phyloP scores from a whole-genome alignment of 2,113 vertebrate species.

The Isichthys henryi region DNA sequence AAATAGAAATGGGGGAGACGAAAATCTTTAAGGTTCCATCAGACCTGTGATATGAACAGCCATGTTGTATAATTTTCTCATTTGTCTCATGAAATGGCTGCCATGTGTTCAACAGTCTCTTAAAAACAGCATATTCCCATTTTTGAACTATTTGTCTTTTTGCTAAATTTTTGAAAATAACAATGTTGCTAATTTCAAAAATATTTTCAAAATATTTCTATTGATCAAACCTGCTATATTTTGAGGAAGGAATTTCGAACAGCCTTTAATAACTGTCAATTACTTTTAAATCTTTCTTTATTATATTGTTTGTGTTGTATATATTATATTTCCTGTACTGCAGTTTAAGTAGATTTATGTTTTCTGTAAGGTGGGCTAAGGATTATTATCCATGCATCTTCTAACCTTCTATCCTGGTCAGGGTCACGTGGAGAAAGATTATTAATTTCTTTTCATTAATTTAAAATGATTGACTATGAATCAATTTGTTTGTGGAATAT shows the following conservation, averaged over 20 bases:
- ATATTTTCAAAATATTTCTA: not conserved
- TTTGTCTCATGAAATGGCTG: constrained; percentile 8
- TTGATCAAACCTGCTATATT: not conserved
- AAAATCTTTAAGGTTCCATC: not conserved
- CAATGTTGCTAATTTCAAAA: not conserved
- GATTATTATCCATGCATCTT: not conserved
- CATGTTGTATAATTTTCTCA: constrained; percentile 7
- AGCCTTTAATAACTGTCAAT: not conserved
- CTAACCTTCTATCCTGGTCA: not conserved
- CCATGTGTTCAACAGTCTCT: not conserved
- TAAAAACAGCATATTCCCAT: not conserved
- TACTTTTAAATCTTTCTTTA: not conserved
- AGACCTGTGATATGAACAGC: not conserved
- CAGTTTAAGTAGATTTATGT: not conserved
- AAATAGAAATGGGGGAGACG: not conserved
- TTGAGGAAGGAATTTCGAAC: not conserved
- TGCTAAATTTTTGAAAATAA: not conserved
- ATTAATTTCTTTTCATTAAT: not conserved
- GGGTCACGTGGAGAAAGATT: not conserved
- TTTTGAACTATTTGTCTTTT: not conserved
- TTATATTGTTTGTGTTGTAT: not conserved
- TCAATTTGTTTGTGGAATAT: not conserved
- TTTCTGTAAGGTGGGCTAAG: not conserved
- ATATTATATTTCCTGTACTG: not conserved
- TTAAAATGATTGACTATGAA: not conserved